phyloP scores from a whole-genome alignment of 2,797 vertebrate genomes.

The Typhlichthys subterraneus region DNA sequence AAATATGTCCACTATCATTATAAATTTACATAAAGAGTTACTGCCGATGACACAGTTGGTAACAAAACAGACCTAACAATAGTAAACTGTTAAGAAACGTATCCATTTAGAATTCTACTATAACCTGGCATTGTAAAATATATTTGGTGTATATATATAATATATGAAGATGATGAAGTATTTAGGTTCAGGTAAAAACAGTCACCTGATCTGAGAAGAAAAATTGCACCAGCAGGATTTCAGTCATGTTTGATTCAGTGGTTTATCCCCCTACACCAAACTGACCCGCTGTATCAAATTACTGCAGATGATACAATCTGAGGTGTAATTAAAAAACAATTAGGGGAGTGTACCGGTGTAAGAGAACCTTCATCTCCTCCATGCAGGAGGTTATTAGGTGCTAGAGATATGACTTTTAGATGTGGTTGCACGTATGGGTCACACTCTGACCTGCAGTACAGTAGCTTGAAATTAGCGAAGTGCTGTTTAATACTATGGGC shows the following conservation, averaged over 20 bases:
- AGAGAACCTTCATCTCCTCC: conserved; percentile 75
- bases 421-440: conserved; percentile 59
- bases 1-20: neutral
- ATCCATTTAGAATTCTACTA: too few species aligned
- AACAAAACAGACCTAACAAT: neutral
- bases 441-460: conserved; percentile 10
- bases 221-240: conserved; percentile 33
- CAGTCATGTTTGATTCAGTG: conserved; percentile 65
- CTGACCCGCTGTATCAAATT: conserved; percentile 85
- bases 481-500: neutral
- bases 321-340: conserved; percentile 89
- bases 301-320: conserved; percentile 84
- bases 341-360: conserved; percentile 82
- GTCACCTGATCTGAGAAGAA: conserved; percentile 35
- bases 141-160: too few species aligned
- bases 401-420: conserved; percentile 77
- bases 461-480: conserved; percentile 13
- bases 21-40: neutral
- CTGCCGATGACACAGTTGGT: neutral
- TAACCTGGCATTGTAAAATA: too few species aligned
- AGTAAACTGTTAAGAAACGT: neutral
- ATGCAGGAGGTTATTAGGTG: conserved; percentile 81
- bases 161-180: too few species aligned
- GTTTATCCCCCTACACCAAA: conserved; percentile 75
- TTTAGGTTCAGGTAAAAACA: too few species aligned